phyloP scores from a whole-genome alignment of 2,113 vertebrate genomes.

The Phasianus colchicus region DNA sequence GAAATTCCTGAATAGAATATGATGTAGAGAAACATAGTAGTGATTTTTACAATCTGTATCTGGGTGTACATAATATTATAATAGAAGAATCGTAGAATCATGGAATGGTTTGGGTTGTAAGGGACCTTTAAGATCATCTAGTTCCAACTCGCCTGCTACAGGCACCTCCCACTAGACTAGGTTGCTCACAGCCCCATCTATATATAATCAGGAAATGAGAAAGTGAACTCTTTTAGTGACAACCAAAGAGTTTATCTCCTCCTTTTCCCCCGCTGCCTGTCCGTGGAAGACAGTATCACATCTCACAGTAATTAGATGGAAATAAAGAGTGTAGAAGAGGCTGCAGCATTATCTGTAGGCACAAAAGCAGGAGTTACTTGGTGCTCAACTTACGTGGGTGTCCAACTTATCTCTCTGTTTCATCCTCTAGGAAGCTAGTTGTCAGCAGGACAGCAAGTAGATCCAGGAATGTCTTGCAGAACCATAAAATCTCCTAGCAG shows the following conservation, averaged over 20 bases:
- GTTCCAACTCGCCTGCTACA: no score
- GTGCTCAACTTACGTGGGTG: accelerated
- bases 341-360: not conserved
- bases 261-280: not conserved
- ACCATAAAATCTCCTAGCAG: not conserved
- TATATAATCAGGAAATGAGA: not conserved
- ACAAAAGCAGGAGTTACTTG: not conserved
- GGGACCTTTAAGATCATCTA: no score
- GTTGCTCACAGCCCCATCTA: no score
- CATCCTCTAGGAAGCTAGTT: accelerated
- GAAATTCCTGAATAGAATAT: not conserved
- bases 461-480: not conserved
- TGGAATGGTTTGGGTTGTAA: no score
- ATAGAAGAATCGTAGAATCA: no score
- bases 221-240: not conserved
- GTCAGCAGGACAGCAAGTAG: not conserved
- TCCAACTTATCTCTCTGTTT: not conserved
- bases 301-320: not conserved
- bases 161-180: no score
- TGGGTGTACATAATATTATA: not conserved
- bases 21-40: not conserved
- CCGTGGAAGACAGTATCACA: not conserved
- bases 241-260: not conserved
- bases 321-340: not conserved
- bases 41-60: not conserved